Evolutionary conservation across 2,113 vertebrate species (phyloP), one percentile per base, ranked within the genome.

Genomic region (Charina bottae): DNA sequence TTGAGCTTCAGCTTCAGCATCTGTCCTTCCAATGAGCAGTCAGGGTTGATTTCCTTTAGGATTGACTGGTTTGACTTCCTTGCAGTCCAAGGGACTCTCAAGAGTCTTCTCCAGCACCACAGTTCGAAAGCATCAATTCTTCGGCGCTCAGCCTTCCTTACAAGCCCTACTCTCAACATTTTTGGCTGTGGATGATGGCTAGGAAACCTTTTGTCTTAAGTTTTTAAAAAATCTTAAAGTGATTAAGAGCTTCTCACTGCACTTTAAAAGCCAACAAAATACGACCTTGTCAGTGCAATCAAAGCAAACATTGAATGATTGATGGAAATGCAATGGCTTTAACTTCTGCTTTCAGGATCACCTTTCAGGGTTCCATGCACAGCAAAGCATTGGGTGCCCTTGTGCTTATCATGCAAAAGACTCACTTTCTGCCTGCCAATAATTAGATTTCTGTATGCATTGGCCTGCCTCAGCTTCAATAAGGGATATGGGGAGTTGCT

Each of bases 371-470:
- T 92, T 90, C 93, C 3, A 0, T 3, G 93, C 91, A 54, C 92
- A 92, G 91, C 93, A 94, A 94, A 94, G 93, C 89, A 17, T 28
- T 0, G 0, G 60, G 1, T 72, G 85, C 78, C 86, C 72, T 72
- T 0, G 26, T 49, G 0, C 92, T 95, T 92, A 64, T 17, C 91
- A 91, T 85, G 92, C 93, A 53, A 93, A 95, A 94, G 89, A 92
- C 87, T 33, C 33, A 10, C 90, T 90, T 93, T 9, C 58, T 83
- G 92, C 91, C 86, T 62, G 88, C 85, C 91, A 21, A 33, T 94
- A 93, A 94, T 94, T 92, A 95, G 72, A 91, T 93, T 95, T 92
- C 94, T 94, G 68, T 92, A 95, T 92, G 95, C 94, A 95, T 94
- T 93, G 91, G 92, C 88, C 91, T 93, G 84, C 93, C 84, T 0